Percentiles rank a stretch among this genome's conserved stretches.
phyloP scores from a whole-genome alignment of 2,888 invertebrate species.

The Erynnis tages region DNA sequence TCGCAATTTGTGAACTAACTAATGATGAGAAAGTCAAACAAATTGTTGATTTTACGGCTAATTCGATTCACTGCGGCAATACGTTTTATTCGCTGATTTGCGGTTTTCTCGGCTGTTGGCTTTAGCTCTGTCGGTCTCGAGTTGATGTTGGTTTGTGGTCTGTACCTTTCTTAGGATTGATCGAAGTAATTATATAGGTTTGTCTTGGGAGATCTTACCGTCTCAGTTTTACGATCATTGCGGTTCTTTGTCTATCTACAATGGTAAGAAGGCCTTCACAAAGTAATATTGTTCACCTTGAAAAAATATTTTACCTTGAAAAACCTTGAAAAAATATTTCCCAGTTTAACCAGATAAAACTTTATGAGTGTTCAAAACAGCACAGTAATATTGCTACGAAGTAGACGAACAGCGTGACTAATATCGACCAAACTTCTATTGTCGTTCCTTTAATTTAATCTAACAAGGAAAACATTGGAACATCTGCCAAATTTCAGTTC shows the following conservation, averaged over 20 bases:
- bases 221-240: no score
- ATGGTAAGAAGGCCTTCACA: no score
- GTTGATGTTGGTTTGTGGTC: not conserved
- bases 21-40: slow-evolving; percentile 35
- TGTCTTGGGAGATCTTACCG: no score
- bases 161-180: not conserved
- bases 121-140: not conserved
- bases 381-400: not conserved
- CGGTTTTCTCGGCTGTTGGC: slow-evolving; percentile 7
- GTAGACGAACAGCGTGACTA: not conserved
- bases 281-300: no score
- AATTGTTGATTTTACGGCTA: slow-evolving; percentile 35
- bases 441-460: not conserved
- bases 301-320: no score
- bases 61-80: slow-evolving; percentile 24
- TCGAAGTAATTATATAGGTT: not conserved
- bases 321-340: no score
- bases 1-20: slow-evolving; percentile 32
- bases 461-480: slow-evolving; percentile 5
- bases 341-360: no score
- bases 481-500: slow-evolving; percentile 21
- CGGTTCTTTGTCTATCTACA: no score
- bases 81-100: slow-evolving; percentile 22
- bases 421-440: not conserved
- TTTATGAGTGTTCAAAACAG: no score